phyloP scores from a whole-genome alignment of 2,113 vertebrate genomes.

The Lutjanus erythropterus region DNA sequence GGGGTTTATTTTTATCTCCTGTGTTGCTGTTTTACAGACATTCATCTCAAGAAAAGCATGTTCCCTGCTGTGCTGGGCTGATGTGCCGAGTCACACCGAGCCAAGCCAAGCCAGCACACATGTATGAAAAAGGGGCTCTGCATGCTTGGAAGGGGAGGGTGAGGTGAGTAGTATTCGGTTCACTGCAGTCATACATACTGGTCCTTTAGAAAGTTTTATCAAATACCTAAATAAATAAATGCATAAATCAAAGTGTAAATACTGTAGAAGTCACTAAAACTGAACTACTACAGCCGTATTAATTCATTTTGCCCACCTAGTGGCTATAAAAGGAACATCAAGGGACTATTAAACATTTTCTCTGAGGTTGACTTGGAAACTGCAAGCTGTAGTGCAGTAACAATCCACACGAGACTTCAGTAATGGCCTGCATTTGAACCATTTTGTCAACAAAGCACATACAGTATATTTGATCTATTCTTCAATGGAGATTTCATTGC shows the following conservation, averaged over 20 bases:
- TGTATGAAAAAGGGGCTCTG: too few relatives aligned
- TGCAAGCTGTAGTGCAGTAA: neutral
- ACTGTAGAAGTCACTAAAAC: neutral
- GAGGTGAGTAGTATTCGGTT: too few relatives aligned
- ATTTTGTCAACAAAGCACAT: neutral
- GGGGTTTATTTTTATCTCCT: too few relatives aligned
- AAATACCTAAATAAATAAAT: too few relatives aligned
- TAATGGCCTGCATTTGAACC: neutral
- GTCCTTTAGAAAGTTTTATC: too few relatives aligned
- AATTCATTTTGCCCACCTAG: neutral
- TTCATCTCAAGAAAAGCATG: too few relatives aligned
- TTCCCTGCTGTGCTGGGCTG: too few relatives aligned
- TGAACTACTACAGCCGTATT: neutral
- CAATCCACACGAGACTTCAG: neutral
- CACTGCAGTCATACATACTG: too few relatives aligned
- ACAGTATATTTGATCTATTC: neutral
- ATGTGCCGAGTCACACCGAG: too few relatives aligned
- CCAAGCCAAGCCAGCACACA: too few relatives aligned
- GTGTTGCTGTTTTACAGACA: too few relatives aligned
- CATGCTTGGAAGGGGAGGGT: too few relatives aligned
- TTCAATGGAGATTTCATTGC: neutral
- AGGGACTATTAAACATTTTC: neutral
- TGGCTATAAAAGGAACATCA: conserved; percentile 16
- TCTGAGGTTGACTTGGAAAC: neutral
- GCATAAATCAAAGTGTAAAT: neutral